Evolutionary conservation across 2,797 vertebrate species (phyloP).

Genomic region (Coregonus suidteri): DNA sequence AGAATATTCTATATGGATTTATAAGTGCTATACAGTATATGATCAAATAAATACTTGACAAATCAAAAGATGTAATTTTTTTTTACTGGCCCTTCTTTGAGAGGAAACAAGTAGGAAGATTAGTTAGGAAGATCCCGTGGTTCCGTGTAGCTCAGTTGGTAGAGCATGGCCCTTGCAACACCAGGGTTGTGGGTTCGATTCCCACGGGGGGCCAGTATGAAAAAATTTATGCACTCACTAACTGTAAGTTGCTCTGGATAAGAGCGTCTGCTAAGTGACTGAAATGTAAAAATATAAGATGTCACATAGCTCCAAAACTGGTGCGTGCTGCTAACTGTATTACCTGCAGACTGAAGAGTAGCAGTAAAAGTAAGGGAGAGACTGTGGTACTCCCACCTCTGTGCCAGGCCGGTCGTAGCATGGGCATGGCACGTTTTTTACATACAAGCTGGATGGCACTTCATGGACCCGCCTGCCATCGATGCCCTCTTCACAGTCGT

Average conservation of each 20-base stretch:
- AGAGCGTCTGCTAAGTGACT: too few species aligned
- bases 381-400: slow-evolving; percentile 32
- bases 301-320: background rate
- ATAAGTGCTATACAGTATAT: background rate
- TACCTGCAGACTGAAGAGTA: slow-evolving; percentile 62
- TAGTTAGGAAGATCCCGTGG: background rate
- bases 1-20: background rate
- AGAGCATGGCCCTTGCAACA: too few species aligned
- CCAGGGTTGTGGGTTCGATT: too few species aligned
- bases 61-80: background rate
- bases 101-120: background rate
- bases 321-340: slow-evolving; percentile 1
- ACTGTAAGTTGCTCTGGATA: too few species aligned
- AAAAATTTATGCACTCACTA: too few species aligned
- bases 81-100: background rate
- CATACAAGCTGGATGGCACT: slow-evolving; percentile 49
- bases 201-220: too few species aligned
- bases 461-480: slow-evolving; percentile 12
- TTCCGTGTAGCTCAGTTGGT: too few species aligned
- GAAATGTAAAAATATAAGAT: background rate
- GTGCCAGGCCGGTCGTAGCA: slow-evolving; percentile 45
- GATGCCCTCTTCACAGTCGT: slow-evolving; percentile 37
- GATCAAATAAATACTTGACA: background rate
- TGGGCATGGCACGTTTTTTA: slow-evolving; percentile 61
- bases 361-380: slow-evolving; percentile 48